A percentile compares a stretch with the other conserved stretches of the same genome.
Conservation (phyloP, 2,797 vertebrate species). For the Melanogrammus aeglefinus region DNA sequence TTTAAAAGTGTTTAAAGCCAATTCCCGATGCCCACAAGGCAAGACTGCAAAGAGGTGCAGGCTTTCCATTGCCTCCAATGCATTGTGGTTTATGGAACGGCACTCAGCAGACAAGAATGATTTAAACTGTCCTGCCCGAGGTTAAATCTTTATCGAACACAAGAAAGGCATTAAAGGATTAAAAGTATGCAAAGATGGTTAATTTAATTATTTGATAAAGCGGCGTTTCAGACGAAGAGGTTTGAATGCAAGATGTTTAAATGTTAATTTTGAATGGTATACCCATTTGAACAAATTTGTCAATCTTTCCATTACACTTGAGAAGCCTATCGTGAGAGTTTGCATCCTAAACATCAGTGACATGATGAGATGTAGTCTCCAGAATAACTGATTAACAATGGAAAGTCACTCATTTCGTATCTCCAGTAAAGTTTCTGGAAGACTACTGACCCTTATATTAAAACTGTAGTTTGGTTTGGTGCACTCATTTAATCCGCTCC, state of each 20-base stretch:
- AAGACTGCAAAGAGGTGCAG: constrained; percentile 14
- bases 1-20: constrained; percentile 28
- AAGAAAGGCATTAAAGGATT: constrained; percentile 12
- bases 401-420: constrained; percentile 33
- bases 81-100: constrained; percentile 11
- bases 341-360: background rate
- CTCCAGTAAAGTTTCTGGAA: constrained; percentile 49
- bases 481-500: constrained; percentile 51
- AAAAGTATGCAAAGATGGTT: constrained; percentile 27
- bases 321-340: background rate
- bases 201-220: constrained; percentile 28
- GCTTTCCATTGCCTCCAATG: constrained; percentile 28
- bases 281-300: constrained; percentile 1
- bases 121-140: constrained; percentile 4
- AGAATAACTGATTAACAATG: background rate
- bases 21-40: background rate
- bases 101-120: constrained; percentile 21
- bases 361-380: background rate
- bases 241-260: constrained; percentile 13
- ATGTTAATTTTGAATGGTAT: constrained; percentile 24
- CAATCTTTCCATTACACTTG: background rate
- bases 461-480: constrained; percentile 21
- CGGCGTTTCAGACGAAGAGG: constrained; percentile 1
- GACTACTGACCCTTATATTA: constrained; percentile 44
- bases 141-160: constrained; percentile 22